These are phyloP conservation scores for Piaya cayana DNA, from an alignment of 2,113 vertebrate species.

Conservation along the genomic window DNA sequence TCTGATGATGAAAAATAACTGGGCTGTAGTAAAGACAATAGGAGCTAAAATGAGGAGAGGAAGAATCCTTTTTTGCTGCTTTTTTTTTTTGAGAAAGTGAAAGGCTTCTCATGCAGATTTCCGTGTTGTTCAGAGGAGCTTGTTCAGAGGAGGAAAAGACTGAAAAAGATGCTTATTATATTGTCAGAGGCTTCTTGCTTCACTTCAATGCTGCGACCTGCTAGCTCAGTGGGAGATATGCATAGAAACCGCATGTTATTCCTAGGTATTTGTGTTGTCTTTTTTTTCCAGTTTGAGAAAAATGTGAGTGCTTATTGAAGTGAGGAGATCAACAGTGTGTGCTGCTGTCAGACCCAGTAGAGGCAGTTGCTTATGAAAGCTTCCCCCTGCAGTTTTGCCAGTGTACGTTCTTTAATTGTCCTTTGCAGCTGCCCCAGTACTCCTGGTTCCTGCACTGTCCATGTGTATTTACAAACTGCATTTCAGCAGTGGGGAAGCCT, in stretches of 20 bases:
- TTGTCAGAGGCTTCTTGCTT: conserved; percentile 55
- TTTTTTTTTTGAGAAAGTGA: background rate
- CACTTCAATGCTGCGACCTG: background rate
- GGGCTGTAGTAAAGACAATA: background rate
- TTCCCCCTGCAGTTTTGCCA: background rate
- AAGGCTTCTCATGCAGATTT: background rate
- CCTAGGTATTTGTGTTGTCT: conserved; percentile 8
- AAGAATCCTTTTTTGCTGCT: background rate
- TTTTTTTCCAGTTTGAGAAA: conserved; percentile 51
- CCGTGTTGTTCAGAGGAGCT: background rate
- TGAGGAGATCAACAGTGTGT: conserved; percentile 10
- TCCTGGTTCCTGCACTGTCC: background rate
- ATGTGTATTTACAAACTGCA: background rate
- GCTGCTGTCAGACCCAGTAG: background rate
- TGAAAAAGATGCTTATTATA: conserved; percentile 56
- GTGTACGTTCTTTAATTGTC: background rate
- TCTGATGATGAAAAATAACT: background rate
- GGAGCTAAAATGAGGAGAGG: background rate
- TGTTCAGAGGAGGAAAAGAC: conserved; percentile 9
- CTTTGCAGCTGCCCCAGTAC: background rate
- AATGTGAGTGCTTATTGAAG: background rate
- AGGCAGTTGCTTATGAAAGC: background rate
- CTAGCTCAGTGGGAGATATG: conserved; percentile 38
- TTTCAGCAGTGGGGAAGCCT: background rate
- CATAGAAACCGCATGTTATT: conserved; percentile 52